A percentile compares a stretch with the other conserved stretches of the same genome.
Evolutionary conservation across 2,797 vertebrate genomes (phyloP).

Genomic region (Phrynocephalus guinanensis): DNA sequence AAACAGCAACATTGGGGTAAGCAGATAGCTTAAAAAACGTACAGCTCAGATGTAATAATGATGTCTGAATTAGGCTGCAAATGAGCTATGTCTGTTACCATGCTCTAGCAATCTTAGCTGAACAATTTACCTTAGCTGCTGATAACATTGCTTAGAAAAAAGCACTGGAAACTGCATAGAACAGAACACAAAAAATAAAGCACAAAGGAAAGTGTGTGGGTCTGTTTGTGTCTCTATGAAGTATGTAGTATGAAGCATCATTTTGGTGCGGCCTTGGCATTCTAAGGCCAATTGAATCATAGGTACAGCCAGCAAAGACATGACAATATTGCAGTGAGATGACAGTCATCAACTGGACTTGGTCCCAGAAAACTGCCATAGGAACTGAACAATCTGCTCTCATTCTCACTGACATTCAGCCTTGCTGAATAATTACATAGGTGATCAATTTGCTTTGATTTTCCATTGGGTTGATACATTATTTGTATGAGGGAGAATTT

Average conservation of each 20-base stretch:
- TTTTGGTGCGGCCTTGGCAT: background rate
- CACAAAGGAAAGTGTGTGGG: background rate
- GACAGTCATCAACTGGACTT: background rate
- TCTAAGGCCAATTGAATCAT: background rate
- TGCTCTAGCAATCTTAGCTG: constrained; percentile 18
- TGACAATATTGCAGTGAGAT: background rate
- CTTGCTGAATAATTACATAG: background rate
- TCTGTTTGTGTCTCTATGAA: background rate
- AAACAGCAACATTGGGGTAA: constrained; percentile 9
- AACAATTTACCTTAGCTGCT: constrained; percentile 19
- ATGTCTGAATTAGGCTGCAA: constrained; percentile 27
- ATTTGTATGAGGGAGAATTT: background rate
- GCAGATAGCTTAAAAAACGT: constrained; percentile 3
- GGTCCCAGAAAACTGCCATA: background rate
- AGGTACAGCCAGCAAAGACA: background rate
- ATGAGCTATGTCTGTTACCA: constrained; percentile 7
- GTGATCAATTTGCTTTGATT: no score
- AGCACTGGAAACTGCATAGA: background rate
- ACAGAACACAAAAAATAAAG: background rate
- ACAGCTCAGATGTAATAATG: constrained; percentile 13
- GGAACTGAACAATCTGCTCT: background rate
- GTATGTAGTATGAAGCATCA: background rate
- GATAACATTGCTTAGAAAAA: constrained; percentile 3
- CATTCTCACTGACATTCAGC: background rate
- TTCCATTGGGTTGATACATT: no score